A percentile compares a stretch with the other conserved stretches of the same genome.
Conservation (phyloP, 2,113 vertebrate genomes). For the rabbit (Oryctolagus cuniculus) region mOryCun1.1 NC_091443.1:91970501-91971000, state of each 20-base stretch:
- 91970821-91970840: neutral
- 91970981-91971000: neutral
- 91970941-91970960: too few species aligned
- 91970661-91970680: neutral
- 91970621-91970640: constrained; percentile 91
- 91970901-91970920: too few species aligned
- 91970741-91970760: neutral
- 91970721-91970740: neutral
- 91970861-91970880: neutral
- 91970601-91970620: constrained; percentile 97
- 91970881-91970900: neutral
- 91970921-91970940: neutral
- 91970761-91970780: neutral
- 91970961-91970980: neutral
- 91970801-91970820: neutral
- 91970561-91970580: constrained; percentile 90
- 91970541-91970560: constrained; percentile 92
- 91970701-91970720: neutral
- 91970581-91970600: constrained; percentile 95
- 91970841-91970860: neutral
- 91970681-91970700: constrained; percentile 36
- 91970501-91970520: constrained; percentile 95
- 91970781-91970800: neutral
- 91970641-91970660: neutral
- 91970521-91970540: constrained; percentile 89